phyloP scores from a whole-genome alignment of 2,888 invertebrate genomes.

The Phrixothrix hirtus region DNA sequence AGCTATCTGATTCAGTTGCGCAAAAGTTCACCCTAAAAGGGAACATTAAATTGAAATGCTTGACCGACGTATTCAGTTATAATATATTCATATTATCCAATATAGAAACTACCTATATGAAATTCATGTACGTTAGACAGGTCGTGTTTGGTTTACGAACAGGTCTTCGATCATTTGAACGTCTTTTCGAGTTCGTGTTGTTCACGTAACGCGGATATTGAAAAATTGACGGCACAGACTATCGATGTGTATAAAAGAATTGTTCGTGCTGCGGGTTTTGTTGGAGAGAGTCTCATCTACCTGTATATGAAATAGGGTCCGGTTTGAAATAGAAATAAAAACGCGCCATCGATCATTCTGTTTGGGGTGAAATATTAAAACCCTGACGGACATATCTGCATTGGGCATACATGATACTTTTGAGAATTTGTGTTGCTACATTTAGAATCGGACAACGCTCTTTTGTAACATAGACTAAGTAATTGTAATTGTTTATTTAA shows the following conservation, averaged over 20 bases:
- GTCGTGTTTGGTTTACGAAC: conserved; percentile 22
- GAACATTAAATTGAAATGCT: conserved; percentile 8
- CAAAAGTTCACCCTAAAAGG: too few relatives aligned
- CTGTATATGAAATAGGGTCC: conserved; percentile 33
- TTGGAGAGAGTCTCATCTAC: conserved; percentile 15
- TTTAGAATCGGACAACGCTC: neutral
- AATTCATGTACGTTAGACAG: conserved; percentile 11
- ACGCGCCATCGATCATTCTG: conserved; percentile 39
- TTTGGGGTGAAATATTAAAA: conserved; percentile 39
- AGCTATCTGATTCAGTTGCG: too few relatives aligned
- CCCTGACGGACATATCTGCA: conserved; percentile 24
- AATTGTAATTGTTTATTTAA: conserved; percentile 18
- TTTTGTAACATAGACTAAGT: too few relatives aligned
- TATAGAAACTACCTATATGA: conserved; percentile 19
- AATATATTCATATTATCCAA: conserved; percentile 24
- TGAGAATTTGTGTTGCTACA: conserved; percentile 12
- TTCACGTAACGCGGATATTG: conserved; percentile 25
- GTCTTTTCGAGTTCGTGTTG: conserved; percentile 7
- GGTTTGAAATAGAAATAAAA: conserved; percentile 34
- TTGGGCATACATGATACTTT: conserved; percentile 11
- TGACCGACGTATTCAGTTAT: conserved; percentile 7
- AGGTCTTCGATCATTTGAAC: conserved; percentile 27
- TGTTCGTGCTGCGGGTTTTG: conserved; percentile 19
- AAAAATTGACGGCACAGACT: conserved; percentile 15
- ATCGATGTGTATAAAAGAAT: conserved; percentile 7